Percentiles rank a stretch among this genome's conserved stretches.
These are phyloP conservation scores for Pachyrhynchus sulphureomaculatus DNA, from an alignment of 1,140 invertebrate species.

Conservation along the genomic window DNA sequence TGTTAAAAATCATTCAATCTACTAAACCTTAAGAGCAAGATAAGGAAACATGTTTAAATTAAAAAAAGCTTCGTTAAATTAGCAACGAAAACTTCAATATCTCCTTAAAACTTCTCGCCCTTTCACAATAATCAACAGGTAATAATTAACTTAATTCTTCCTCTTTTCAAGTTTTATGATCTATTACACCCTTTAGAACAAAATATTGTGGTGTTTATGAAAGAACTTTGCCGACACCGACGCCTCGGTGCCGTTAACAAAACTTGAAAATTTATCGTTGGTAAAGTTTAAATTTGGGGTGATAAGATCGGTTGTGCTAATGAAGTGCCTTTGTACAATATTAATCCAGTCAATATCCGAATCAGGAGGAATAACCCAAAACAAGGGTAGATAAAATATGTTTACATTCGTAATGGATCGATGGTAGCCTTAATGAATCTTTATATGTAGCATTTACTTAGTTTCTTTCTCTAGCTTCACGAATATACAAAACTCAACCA, in stretches of 20 bases:
- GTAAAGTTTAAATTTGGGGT: conserved; percentile 8
- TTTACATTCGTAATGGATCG: no score
- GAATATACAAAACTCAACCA: no score
- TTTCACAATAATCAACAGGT: background rate
- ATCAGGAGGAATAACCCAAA: background rate
- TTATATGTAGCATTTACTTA: no score
- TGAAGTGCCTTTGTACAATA: conserved; percentile 34
- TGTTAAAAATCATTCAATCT: no score
- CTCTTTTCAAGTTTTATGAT: background rate
- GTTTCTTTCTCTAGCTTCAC: no score
- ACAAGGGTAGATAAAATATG: background rate
- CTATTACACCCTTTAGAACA: background rate
- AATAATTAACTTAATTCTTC: background rate
- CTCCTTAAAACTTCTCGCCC: background rate
- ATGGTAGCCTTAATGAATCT: no score
- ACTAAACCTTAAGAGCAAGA: no score
- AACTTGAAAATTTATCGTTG: conserved; percentile 12
- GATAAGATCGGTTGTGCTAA: conserved; percentile 32
- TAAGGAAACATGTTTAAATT: no score
- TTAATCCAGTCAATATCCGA: conserved; percentile 27
- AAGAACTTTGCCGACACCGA: conserved; percentile 4
- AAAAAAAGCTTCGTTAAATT: no score
- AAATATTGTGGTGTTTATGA: conserved; percentile 10
- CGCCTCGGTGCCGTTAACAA: no score
- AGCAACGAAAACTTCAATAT: no score